phyloP scores from a whole-genome alignment of 2,888 invertebrate genomes.

The Sympetrum striolatum region DNA sequence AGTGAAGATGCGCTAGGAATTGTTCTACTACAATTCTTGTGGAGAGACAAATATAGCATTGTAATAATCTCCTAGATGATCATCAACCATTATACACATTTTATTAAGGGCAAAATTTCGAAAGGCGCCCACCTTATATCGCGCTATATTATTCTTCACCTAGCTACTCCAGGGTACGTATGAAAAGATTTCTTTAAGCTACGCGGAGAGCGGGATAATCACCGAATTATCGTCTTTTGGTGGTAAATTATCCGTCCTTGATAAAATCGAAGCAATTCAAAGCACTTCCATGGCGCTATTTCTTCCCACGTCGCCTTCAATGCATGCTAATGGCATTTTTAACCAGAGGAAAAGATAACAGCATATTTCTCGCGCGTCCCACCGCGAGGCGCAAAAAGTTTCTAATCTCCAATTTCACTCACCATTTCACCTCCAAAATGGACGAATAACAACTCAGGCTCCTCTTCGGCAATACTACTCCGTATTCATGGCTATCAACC shows the following conservation, averaged over 20 bases:
- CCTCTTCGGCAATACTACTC: not conserved
- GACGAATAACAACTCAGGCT: not conserved
- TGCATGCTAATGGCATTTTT: not conserved
- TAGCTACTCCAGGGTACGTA: no score
- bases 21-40: no score
- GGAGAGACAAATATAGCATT: no score
- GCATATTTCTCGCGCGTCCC: not conserved
- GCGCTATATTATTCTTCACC: not conserved
- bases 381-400: not conserved
- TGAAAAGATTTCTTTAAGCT: not conserved
- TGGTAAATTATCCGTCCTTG: not conserved
- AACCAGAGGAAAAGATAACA: not conserved
- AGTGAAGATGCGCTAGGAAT: no score
- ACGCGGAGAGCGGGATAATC: not conserved
- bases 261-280: not conserved
- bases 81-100: no score
- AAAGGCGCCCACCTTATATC: not conserved
- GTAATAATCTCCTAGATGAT: no score
- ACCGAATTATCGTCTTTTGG: not conserved
- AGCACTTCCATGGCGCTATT: not conserved
- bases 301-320: not conserved
- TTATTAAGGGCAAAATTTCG: not conserved
- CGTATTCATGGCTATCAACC: not conserved
- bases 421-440: conserved; percentile 1
- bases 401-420: conserved; percentile 27